Evolutionary conservation across 2,797 vertebrate genomes (phyloP).

Genomic region (Pogoniulus pusillus): DNA sequence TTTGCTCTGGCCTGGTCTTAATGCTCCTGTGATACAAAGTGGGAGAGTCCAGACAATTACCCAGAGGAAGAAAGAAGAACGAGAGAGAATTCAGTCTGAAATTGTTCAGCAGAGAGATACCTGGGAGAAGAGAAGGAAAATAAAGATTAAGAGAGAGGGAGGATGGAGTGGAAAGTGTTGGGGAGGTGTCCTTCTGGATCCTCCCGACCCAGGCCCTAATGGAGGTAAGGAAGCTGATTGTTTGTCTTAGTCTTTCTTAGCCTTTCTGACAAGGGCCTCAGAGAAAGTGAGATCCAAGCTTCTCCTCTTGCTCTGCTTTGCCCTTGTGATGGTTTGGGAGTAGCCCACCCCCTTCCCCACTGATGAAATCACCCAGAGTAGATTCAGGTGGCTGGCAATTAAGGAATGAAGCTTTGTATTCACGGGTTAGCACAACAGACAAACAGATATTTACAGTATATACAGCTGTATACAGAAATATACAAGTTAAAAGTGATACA

Average conservation of each 20-base stretch:
- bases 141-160: constrained; percentile 85
- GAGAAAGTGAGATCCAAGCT: not conserved
- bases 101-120: constrained; percentile 82
- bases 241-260: not conserved
- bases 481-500: no score
- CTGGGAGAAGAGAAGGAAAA: constrained; percentile 84
- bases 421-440: no score
- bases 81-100: constrained; percentile 78
- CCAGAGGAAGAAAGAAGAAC: constrained; percentile 79
- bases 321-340: no score
- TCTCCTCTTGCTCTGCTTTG: not conserved
- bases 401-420: no score
- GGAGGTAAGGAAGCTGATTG: constrained; percentile 82
- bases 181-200: constrained; percentile 89
- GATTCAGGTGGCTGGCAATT: no score
- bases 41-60: constrained; percentile 75
- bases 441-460: no score
- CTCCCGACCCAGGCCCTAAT: constrained; percentile 89
- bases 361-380: no score
- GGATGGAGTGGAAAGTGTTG: constrained; percentile 91
- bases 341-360: no score
- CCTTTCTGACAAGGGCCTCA: not conserved
- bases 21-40: constrained; percentile 79
- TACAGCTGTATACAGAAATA: no score
- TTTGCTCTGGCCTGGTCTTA: constrained; percentile 94